phyloP scores from a whole-genome alignment of 2,797 vertebrate genomes.

The Enteromius thamalakanensis region DNA sequence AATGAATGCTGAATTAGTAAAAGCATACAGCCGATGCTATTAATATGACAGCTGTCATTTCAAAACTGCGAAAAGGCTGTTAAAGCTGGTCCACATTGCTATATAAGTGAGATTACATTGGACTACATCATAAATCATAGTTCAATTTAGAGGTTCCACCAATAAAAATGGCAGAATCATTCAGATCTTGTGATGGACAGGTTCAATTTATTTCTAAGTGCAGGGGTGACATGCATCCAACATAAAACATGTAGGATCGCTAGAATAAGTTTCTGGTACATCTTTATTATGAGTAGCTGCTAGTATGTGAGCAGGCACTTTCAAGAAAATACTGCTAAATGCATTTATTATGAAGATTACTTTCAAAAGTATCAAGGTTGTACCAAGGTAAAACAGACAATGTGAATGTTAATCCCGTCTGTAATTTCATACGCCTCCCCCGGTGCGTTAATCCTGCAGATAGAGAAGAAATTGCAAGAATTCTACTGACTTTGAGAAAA shows the following conservation, averaged over 20 bases:
- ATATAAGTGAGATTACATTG: conserved; percentile 16
- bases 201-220: conserved; percentile 19
- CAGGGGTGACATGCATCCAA: conserved; percentile 4
- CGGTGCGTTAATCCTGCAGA: conserved; percentile 10
- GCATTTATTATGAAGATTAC: neutral
- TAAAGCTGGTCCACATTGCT: neutral
- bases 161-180: conserved; percentile 28
- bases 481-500: conserved; percentile 20
- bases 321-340: conserved; percentile 6
- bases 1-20: neutral
- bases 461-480: conserved; percentile 16
- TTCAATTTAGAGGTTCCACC: conserved; percentile 4
- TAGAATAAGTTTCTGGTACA: neutral
- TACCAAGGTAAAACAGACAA: conserved; percentile 7
- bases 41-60: conserved; percentile 4
- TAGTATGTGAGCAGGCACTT: neutral
- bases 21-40: neutral
- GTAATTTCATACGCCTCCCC: neutral
- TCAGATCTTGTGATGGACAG: conserved; percentile 31
- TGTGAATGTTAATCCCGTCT: neutral
- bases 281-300: neutral
- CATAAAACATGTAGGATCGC: conserved; percentile 1
- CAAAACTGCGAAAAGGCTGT: neutral
- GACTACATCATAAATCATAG: conserved; percentile 32
- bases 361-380: conserved; percentile 6